Percentiles rank a stretch among this genome's conserved stretches.
These are phyloP conservation scores for Anneissia japonica DNA, from an alignment of 35 echinoderm and acorn worm species.

Conservation along the genomic window DNA sequence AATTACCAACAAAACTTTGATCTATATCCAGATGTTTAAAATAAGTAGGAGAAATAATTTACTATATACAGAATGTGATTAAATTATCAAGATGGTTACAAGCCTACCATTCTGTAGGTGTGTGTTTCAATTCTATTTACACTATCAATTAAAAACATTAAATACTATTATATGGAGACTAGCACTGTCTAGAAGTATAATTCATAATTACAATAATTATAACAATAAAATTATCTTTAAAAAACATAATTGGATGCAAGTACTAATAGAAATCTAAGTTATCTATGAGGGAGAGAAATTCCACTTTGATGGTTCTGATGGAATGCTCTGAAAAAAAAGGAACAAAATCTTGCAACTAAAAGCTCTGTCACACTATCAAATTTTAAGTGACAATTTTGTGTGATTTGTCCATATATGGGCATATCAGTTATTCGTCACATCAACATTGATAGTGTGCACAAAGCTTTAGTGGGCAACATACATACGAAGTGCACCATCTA, in stretches of 20 bases:
- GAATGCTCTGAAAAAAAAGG: too few relatives aligned
- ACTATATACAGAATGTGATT: neutral
- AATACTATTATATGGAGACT: neutral
- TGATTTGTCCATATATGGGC: too few relatives aligned
- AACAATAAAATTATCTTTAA: neutral
- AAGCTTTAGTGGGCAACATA: too few relatives aligned
- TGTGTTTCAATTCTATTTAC: neutral
- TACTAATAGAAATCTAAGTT: neutral
- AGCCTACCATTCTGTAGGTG: neutral
- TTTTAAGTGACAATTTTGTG: too few relatives aligned
- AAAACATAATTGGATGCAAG: neutral
- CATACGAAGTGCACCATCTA: too few relatives aligned
- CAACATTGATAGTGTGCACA: too few relatives aligned
- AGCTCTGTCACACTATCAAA: too few relatives aligned
- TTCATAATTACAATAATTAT: neutral
- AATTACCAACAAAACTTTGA: neutral
- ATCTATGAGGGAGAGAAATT: neutral
- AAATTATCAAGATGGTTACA: neutral
- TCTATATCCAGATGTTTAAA: neutral
- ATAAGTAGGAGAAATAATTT: neutral
- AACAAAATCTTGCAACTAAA: too few relatives aligned
- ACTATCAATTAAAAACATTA: neutral
- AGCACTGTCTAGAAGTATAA: too few relatives aligned
- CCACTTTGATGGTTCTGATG: neutral
- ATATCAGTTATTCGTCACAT: too few relatives aligned